phyloP scores from a whole-genome alignment of 1,140 invertebrate species.

The Apis dorsata region DNA sequence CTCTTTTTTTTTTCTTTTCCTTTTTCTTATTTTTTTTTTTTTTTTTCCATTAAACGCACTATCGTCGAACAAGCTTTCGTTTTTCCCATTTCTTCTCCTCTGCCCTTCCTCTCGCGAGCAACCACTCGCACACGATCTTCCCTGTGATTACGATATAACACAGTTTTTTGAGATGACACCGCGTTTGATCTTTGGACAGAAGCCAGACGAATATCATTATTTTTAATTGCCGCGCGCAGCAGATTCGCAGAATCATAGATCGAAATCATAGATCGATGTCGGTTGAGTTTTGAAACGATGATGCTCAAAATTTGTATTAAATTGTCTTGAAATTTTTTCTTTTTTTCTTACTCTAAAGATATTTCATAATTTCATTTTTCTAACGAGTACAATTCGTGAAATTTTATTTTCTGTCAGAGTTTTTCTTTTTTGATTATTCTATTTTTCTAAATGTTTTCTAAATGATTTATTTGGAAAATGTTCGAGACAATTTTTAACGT shows the following conservation, averaged over 20 bases:
- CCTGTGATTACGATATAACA: conserved; percentile 7
- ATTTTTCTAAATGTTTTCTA: too few species aligned
- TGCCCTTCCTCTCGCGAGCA: not conserved
- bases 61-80: not conserved
- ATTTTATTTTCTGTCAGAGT: too few species aligned
- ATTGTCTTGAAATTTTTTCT: too few species aligned
- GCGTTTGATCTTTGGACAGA: conserved; percentile 44
- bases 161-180: not conserved
- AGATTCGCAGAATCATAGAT: conserved; percentile 8
- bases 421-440: too few species aligned
- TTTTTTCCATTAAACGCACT: conserved; percentile 13
- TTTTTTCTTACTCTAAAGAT: not conserved
- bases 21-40: not conserved
- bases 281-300: not conserved
- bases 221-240: conserved; percentile 48
- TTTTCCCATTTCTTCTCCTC: not conserved
- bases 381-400: not conserved
- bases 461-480: too few species aligned
- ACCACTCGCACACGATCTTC: not conserved
- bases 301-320: too few species aligned
- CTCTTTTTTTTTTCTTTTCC: not conserved
- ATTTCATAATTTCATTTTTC: too few species aligned
- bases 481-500: too few species aligned
- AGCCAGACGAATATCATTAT: conserved; percentile 57
- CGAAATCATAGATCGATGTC: conserved; percentile 25